phyloP scores from a whole-genome alignment of 2,113 vertebrate genomes.

The Scytalopus superciliaris region DNA sequence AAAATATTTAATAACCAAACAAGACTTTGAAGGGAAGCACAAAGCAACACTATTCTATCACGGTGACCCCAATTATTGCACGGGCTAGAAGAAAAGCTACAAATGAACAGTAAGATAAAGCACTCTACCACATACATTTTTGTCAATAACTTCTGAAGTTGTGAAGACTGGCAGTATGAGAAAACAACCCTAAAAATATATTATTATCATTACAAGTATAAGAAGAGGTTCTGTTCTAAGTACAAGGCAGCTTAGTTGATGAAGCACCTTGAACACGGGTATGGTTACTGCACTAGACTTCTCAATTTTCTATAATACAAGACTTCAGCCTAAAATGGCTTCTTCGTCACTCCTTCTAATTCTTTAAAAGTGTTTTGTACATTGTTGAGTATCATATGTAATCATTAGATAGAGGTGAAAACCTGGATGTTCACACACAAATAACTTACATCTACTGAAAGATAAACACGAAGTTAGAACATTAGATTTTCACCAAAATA shows the following conservation, averaged over 20 bases:
- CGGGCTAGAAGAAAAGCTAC: constrained; percentile 3
- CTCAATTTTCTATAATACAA: background rate
- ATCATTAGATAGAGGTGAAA: background rate
- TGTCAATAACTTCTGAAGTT: constrained; percentile 28
- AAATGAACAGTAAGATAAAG: background rate
- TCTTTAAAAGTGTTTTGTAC: background rate
- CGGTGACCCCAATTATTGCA: constrained; percentile 24
- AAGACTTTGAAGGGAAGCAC: constrained; percentile 59
- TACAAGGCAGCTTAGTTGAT: background rate
- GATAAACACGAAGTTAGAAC: background rate
- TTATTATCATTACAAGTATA: background rate
- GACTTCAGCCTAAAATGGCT: background rate
- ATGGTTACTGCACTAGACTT: background rate
- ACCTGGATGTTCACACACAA: background rate
- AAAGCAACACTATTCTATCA: constrained; percentile 2
- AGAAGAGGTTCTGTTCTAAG: background rate
- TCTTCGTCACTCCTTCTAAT: background rate
- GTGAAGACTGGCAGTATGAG: constrained; percentile 1
- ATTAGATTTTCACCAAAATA: background rate
- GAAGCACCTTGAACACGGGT: background rate
- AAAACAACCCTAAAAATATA: constrained; percentile 20
- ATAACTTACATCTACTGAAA: background rate
- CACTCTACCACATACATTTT: background rate
- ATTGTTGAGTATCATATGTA: background rate
- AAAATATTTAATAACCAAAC: constrained; percentile 62